phyloP scores from a whole-genome alignment of 2,888 invertebrate species.

The Plebejus melissa region DNA sequence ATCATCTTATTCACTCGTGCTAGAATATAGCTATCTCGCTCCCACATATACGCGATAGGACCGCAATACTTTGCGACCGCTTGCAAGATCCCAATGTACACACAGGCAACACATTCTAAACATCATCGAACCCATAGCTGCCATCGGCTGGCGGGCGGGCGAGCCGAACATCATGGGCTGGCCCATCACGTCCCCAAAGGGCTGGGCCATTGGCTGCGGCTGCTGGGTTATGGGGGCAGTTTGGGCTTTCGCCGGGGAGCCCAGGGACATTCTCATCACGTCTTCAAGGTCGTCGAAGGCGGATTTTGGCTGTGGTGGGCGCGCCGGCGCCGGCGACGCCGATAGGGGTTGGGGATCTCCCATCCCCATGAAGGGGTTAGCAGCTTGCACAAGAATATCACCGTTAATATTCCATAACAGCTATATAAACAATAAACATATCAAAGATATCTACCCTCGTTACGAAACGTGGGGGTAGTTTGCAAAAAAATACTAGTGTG shows the following conservation, averaged over 20 bases:
- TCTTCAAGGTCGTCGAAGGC: slow-evolving; percentile 85
- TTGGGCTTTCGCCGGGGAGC: slow-evolving; percentile 75
- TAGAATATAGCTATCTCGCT: neutral
- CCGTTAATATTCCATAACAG: slow-evolving; percentile 32
- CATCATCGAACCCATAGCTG: slow-evolving; percentile 72
- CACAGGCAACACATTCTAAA: slow-evolving; percentile 48
- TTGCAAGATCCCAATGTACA: slow-evolving; percentile 28
- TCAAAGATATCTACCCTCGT: slow-evolving; percentile 28
- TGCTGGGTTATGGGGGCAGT: slow-evolving; percentile 51
- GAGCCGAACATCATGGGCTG: slow-evolving; percentile 71
- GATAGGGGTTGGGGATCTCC: slow-evolving; percentile 72
- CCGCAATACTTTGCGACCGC: neutral
- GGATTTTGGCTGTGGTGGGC: slow-evolving; percentile 76
- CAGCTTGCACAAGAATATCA: slow-evolving; percentile 67
- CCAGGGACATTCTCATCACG: slow-evolving; percentile 83
- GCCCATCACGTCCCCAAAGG: slow-evolving; percentile 63
- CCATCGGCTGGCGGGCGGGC: slow-evolving; percentile 68
- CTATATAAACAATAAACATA: slow-evolving; percentile 7
- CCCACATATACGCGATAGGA: neutral
- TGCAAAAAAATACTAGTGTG: neutral
- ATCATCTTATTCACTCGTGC: neutral
- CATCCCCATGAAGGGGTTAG: slow-evolving; percentile 83
- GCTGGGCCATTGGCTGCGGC: slow-evolving; percentile 51
- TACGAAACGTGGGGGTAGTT: slow-evolving; percentile 6
- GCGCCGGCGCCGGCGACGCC: slow-evolving; percentile 56